A percentile compares a stretch with the other conserved stretches of the same genome.
Evolutionary conservation across 2,888 invertebrate species (phyloP).

Genomic region (Melieria omissa): DNA sequence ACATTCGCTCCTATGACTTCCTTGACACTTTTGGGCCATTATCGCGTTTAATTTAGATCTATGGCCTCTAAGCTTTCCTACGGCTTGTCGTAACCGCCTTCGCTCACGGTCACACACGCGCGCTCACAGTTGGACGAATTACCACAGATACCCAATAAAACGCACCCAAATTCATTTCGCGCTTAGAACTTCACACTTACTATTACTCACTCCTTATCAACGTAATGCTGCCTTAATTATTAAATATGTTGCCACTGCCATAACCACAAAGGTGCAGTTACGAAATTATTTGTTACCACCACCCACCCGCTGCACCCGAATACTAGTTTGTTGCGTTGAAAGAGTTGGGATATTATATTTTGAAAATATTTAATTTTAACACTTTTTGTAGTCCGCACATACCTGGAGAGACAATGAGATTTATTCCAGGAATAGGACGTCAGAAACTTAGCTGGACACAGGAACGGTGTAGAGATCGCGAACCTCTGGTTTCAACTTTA

Average conservation of each 20-base stretch:
- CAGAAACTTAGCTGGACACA: neutral
- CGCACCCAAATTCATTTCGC: no score
- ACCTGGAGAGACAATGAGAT: neutral
- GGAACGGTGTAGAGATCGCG: conserved; percentile 7
- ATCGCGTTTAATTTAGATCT: no score
- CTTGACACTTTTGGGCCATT: no score
- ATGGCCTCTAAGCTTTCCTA: no score
- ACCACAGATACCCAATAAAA: no score
- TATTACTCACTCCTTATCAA: neutral
- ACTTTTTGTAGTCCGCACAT: neutral
- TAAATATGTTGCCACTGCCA: neutral
- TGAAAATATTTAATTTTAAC: neutral
- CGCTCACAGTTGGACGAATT: no score
- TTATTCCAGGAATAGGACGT: neutral
- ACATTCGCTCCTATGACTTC: no score
- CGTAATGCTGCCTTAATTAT: neutral
- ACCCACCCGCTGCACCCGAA: no score
- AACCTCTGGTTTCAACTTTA: conserved; percentile 32
- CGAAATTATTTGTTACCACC: neutral
- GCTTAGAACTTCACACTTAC: neutral
- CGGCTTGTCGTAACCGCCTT: no score
- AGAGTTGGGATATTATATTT: no score
- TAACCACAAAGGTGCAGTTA: conserved; percentile 4
- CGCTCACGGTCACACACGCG: no score
- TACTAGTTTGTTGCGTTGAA: no score